A percentile compares a stretch with the other conserved stretches of the same genome.
Conservation (phyloP, 2,888 invertebrate genomes). For the Erynnis tages region DNA sequence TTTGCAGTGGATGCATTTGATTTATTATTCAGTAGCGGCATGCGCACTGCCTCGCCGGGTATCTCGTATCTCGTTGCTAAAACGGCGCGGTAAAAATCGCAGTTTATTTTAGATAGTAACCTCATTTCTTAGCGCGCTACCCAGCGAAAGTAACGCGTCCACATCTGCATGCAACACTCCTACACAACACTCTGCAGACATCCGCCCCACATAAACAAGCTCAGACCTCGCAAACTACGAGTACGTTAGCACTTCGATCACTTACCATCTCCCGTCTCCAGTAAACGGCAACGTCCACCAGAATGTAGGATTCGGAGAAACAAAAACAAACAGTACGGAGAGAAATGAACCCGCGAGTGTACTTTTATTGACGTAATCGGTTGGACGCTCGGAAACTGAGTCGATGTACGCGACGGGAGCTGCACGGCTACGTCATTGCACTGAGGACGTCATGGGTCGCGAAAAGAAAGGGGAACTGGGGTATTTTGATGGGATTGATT, state of each 20-base stretch:
- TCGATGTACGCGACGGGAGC: slow-evolving; percentile 24
- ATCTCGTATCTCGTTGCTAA: slow-evolving; percentile 39
- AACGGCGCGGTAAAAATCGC: slow-evolving; percentile 55
- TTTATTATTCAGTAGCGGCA: slow-evolving; percentile 33
- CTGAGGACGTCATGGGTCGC: slow-evolving; percentile 32
- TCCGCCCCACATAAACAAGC: slow-evolving; percentile 32
- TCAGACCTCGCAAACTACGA: slow-evolving; percentile 34
- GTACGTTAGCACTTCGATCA: slow-evolving; percentile 39
- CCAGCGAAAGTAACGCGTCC: slow-evolving; percentile 63
- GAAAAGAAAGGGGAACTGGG: slow-evolving; percentile 40
- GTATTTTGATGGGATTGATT: slow-evolving; percentile 60
- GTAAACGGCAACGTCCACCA: slow-evolving; percentile 48
- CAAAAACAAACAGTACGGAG: slow-evolving; percentile 55
- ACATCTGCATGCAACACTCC: slow-evolving; percentile 46
- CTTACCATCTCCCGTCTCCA: slow-evolving; percentile 57
- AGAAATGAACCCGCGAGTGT: slow-evolving; percentile 39
- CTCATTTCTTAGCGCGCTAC: slow-evolving; percentile 57
- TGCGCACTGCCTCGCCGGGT: slow-evolving; percentile 32
- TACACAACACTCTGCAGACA: slow-evolving; percentile 46
- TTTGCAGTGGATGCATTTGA: slow-evolving; percentile 34
- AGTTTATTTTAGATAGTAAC: slow-evolving; percentile 68
- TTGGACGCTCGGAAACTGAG: slow-evolving; percentile 43
- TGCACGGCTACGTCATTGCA: slow-evolving; percentile 16
- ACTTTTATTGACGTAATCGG: slow-evolving; percentile 56
- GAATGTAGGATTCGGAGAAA: slow-evolving; percentile 43